Evolutionary conservation across 2,113 vertebrate species (phyloP).

Genomic region (Notechis scutatus): DNA sequence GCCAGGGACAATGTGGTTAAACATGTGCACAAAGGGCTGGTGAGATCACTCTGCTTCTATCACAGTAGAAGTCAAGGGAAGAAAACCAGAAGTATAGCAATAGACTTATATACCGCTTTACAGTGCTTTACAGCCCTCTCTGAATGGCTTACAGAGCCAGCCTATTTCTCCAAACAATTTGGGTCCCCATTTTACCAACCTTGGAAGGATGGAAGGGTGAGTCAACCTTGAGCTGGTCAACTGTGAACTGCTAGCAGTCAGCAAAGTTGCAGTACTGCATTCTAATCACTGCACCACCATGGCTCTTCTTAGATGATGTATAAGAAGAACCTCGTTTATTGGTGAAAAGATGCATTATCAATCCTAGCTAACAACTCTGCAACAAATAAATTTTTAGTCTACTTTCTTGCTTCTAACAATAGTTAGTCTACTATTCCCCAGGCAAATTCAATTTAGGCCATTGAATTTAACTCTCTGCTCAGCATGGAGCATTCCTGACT

Average conservation of each 20-base stretch:
- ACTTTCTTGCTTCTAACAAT: not conserved
- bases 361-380: not conserved
- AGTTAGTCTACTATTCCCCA: not conserved
- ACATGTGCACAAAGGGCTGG: not conserved
- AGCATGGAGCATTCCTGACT: not conserved
- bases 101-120: not conserved
- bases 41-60: not conserved
- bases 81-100: not conserved
- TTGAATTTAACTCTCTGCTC: not conserved
- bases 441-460: not conserved
- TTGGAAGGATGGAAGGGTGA: not conserved
- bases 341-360: not conserved
- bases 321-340: not conserved
- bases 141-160: not conserved
- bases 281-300: not conserved
- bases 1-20: not conserved
- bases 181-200: not conserved
- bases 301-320: not conserved
- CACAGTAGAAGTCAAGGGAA: not conserved
- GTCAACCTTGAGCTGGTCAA: not conserved
- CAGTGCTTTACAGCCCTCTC: not conserved
- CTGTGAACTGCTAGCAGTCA: not conserved
- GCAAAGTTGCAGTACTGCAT: not conserved
- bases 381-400: not conserved
- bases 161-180: not conserved